Base-by-base conservation (phyloP, 2,797 vertebrate species). In the Alfaro cultratus region DNA sequence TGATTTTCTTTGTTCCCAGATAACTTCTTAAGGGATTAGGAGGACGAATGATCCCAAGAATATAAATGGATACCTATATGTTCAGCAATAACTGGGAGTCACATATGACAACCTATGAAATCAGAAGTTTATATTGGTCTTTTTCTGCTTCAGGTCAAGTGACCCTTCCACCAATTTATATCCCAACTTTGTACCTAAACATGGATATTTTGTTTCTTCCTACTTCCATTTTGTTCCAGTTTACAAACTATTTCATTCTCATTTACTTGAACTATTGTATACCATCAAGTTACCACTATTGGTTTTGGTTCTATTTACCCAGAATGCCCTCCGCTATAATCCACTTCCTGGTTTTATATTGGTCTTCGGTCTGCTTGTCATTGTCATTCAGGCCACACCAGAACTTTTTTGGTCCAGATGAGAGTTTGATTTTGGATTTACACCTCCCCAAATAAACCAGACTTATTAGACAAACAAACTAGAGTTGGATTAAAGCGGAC, bases 1-100 rank as follows among this genome's bases (percentile, higher is more conserved):
- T 45, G 29, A 81, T 84, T 74, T 60, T 80, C 76, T 83, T 77
- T 81, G 57, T 86, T 84, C 64, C 62, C 6, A 2, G 31, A 57
- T 70, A 23, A 43, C 73, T 73, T 78, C 75, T n/a, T 83, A 0
- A 41, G 55, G 67, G 12, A 71, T 76, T 55, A 49, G 64, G 26
- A 39, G 64, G 67, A 18, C 41, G 26, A 80, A 34, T 72, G 45
- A 49, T 10, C 43, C 9, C 47, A 43, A 43, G 46, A 47, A 46
- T 60, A 53, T 79, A 16, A 83, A 84, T 53, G 47, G 31, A 60
- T 45, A 41, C 71, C 41, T 60, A 45, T 12, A 1, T 26, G 11
- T 74, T 46, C 13, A 72, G 34, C 29, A 16, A n/a, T 39, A 41
- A 1, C 31, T 34, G 10, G 12, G 39, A 21, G 11, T 53, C 8